These are phyloP conservation scores for Julus scanicus DNA, from an alignment of 2,888 invertebrate genomes.

Conservation along the genomic window DNA sequence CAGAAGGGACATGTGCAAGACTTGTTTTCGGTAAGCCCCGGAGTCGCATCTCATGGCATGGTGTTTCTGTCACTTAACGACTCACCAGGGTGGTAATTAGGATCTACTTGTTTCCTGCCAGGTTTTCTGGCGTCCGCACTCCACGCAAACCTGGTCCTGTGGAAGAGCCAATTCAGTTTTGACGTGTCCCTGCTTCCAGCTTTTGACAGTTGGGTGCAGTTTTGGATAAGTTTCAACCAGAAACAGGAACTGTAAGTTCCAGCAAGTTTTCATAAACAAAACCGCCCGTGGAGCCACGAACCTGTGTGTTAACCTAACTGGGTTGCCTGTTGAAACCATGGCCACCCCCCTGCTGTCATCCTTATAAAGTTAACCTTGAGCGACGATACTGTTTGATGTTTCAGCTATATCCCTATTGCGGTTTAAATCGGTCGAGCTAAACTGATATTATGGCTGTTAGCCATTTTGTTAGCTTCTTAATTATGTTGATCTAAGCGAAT, in stretches of 20 bases:
- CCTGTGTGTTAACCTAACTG: background rate
- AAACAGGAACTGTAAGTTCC: background rate
- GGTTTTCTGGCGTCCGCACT: background rate
- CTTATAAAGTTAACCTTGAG: background rate
- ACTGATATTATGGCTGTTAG: background rate
- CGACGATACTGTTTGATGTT: background rate
- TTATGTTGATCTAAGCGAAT: constrained; percentile 19
- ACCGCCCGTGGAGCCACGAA: background rate
- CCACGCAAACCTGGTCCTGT: background rate
- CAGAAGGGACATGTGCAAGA: background rate
- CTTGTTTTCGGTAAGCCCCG: background rate
- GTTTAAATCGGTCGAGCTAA: constrained; percentile 10
- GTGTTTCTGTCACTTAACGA: background rate
- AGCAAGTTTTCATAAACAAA: background rate
- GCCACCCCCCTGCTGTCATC: background rate
- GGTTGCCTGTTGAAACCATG: background rate
- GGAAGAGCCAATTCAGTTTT: background rate
- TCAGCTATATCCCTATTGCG: background rate
- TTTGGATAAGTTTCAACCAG: constrained; percentile 19
- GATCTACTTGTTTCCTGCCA: constrained; percentile 19
- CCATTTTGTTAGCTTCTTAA: background rate
- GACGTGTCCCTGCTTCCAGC: background rate
- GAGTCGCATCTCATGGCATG: background rate
- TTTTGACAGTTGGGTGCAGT: background rate
- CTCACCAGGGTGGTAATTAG: constrained; percentile 3